phyloP scores from a whole-genome alignment of 2,888 invertebrate species.

The Mongoloraphidia duomilia region DNA sequence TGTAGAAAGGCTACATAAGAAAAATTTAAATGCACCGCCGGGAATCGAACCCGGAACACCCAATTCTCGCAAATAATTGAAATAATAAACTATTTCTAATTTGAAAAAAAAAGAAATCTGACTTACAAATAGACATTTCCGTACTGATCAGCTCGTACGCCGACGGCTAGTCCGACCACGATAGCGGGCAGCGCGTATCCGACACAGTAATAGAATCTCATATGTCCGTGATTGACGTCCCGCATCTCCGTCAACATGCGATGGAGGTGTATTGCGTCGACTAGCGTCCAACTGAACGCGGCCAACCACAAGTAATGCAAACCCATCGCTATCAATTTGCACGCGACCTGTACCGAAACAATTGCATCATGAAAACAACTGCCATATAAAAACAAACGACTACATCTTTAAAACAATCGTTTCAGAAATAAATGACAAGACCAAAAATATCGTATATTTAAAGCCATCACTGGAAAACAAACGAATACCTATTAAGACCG shows the following conservation, averaged over 20 bases:
- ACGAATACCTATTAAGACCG: no score
- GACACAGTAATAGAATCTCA: constrained; percentile 81
- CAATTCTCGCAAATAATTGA: no score
- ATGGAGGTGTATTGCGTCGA: constrained; percentile 84
- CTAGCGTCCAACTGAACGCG: constrained; percentile 82
- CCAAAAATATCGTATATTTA: no score
- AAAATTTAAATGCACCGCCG: no score
- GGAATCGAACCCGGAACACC: no score
- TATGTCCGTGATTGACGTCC: constrained; percentile 89
- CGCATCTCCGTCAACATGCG: constrained; percentile 89
- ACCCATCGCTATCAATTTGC: constrained; percentile 79
- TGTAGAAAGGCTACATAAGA: no score
- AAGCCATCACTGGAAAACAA: no score
- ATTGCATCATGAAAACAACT: neutral
- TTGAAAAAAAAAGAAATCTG: neutral
- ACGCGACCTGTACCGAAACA: constrained; percentile 46
- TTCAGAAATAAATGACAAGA: neutral
- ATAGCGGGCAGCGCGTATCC: constrained; percentile 89
- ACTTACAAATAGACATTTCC: constrained; percentile 89
- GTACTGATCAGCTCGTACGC: constrained; percentile 87
- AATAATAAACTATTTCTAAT: no score
- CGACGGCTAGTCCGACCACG: constrained; percentile 78
- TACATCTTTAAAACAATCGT: neutral
- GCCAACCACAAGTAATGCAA: constrained; percentile 89
- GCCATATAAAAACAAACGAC: constrained; percentile 8